These are phyloP conservation scores for Murina feae DNA, from an alignment of 2,113 vertebrate species.

Conservation along the genomic window DNA sequence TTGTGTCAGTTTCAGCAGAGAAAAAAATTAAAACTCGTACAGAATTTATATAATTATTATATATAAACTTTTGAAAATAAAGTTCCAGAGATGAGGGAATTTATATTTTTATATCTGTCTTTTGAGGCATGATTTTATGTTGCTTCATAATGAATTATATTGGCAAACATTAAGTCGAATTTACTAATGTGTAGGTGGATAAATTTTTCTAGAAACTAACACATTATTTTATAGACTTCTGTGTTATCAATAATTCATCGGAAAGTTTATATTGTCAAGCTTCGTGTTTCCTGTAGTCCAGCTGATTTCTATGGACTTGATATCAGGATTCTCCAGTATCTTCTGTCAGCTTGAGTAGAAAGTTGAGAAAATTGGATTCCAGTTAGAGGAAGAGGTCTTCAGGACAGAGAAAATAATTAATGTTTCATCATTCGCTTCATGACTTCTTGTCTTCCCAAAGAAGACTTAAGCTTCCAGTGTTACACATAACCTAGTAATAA, in stretches of 20 bases:
- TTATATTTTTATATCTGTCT: slow-evolving; percentile 44
- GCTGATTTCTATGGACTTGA: not conserved
- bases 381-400: not conserved
- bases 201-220: not conserved
- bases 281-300: not conserved
- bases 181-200: not conserved
- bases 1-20: slow-evolving; percentile 38
- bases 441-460: not conserved
- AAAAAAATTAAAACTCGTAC: slow-evolving; percentile 50
- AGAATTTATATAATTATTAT: slow-evolving; percentile 41
- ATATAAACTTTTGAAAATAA: slow-evolving; percentile 44
- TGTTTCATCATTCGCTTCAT: not conserved
- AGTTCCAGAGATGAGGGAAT: slow-evolving; percentile 28
- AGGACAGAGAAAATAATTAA: not conserved
- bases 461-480: not conserved
- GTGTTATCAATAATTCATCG: not conserved
- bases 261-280: not conserved
- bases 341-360: not conserved
- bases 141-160: slow-evolving; percentile 45
- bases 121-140: slow-evolving; percentile 31
- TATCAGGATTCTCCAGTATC: not conserved
- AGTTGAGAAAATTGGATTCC: not conserved
- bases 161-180: slow-evolving; percentile 20
- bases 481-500: not conserved
- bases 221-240: not conserved